These are phyloP conservation scores for Chelon labrosus DNA, from an alignment of 2,797 vertebrate species.

Conservation along the genomic window DNA sequence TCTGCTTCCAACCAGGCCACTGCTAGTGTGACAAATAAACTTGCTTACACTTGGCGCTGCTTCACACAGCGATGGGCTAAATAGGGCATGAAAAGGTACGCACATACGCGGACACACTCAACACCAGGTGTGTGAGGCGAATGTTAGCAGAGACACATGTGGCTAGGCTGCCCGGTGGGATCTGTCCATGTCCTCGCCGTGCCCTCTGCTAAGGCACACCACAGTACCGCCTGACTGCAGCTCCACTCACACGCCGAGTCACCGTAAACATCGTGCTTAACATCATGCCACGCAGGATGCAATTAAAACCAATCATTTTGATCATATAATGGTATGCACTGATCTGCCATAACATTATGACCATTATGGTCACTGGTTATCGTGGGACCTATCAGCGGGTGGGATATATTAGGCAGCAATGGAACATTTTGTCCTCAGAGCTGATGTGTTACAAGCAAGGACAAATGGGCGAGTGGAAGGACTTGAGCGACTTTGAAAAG, in stretches of 20 bases:
- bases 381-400: too few relatives aligned
- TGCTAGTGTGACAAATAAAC: slow-evolving; percentile 74
- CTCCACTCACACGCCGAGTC: slow-evolving; percentile 22
- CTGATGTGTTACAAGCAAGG: too few relatives aligned
- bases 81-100: slow-evolving; percentile 78
- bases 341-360: too few relatives aligned
- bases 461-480: too few relatives aligned
- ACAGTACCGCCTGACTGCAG: slow-evolving; percentile 28
- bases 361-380: too few relatives aligned
- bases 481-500: too few relatives aligned
- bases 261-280: slow-evolving; percentile 1
- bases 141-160: slow-evolving; percentile 76
- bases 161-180: slow-evolving; percentile 69
- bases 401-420: too few relatives aligned
- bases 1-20: slow-evolving; percentile 57
- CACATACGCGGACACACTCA: slow-evolving; percentile 40
- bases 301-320: not conserved
- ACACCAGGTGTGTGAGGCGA: slow-evolving; percentile 74
- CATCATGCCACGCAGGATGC: not conserved
- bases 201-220: slow-evolving; percentile 63
- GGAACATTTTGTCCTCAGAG: too few relatives aligned
- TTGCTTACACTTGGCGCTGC: slow-evolving; percentile 66
- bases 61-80: slow-evolving; percentile 73
- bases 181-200: slow-evolving; percentile 64
- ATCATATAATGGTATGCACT: too few relatives aligned